Evolutionary conservation across 1,140 invertebrate species (phyloP).

Genomic region (Drosophila grimshawi): DNA sequence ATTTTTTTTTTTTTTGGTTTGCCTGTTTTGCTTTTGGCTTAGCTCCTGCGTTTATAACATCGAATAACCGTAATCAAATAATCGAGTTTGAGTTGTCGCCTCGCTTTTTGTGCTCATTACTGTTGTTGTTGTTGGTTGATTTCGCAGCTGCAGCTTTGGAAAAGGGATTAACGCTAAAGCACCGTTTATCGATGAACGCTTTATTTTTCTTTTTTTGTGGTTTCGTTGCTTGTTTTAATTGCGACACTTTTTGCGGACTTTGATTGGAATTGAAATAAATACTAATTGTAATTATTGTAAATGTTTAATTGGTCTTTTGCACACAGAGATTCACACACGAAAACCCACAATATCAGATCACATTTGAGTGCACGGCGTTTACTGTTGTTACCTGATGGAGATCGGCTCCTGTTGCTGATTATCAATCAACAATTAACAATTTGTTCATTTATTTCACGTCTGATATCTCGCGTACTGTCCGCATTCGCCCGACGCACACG

Average conservation of each 20-base stretch:
- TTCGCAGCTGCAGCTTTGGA: constrained; percentile 5
- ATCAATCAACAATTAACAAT: constrained; percentile 35
- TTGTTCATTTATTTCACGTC: constrained; percentile 52
- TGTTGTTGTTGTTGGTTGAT: constrained; percentile 11
- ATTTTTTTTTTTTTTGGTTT: constrained; percentile 6
- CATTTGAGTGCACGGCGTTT: constrained; percentile 22
- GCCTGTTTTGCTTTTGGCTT: constrained; percentile 26
- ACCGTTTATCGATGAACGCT: constrained; percentile 51
- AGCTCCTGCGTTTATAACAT: constrained; percentile 25
- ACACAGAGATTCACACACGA: constrained; percentile 22
- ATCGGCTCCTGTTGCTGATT: constrained; percentile 50
- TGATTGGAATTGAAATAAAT: constrained; percentile 20
- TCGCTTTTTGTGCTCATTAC: constrained; percentile 16
- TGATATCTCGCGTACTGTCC: constrained; percentile 57
- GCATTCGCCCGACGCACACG: constrained; percentile 59
- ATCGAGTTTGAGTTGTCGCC: constrained; percentile 21
- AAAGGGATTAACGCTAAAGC: constrained; percentile 42
- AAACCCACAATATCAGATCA: constrained; percentile 23
- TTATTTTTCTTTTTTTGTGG: constrained; percentile 17
- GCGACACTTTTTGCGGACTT: constrained; percentile 34
- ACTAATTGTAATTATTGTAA: constrained; percentile 32
- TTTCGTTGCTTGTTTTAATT: constrained; percentile 45
- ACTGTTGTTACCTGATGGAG: constrained; percentile 33
- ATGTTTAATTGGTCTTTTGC: constrained; percentile 24
- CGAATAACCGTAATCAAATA: constrained; percentile 34